These are phyloP conservation scores for Diachrysia chrysitis DNA, from an alignment of 2,888 invertebrate species.

Conservation along the genomic window DNA sequence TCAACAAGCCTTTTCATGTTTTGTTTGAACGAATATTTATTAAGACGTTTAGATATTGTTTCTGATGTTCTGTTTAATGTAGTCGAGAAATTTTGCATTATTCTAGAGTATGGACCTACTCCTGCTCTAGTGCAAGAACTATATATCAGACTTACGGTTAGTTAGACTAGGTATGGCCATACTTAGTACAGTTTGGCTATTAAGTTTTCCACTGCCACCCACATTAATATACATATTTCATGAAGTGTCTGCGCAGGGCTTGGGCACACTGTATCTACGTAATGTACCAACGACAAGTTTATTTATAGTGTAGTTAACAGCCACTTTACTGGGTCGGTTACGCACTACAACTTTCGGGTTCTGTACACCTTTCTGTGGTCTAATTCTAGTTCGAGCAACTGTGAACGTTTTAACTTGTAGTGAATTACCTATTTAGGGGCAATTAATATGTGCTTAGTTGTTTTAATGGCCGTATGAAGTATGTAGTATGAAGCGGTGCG, in stretches of 20 bases:
- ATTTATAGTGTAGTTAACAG: conserved; percentile 64
- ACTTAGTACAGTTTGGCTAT: conserved; percentile 34
- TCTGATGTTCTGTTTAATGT: neutral
- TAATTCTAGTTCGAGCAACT: conserved; percentile 57
- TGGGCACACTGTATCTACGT: conserved; percentile 33
- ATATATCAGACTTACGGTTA: conserved; percentile 16
- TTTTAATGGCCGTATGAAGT: conserved; percentile 44
- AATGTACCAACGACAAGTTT: conserved; percentile 49
- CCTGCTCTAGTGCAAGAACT: neutral
- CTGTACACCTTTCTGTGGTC: conserved; percentile 61
- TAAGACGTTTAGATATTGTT: neutral
- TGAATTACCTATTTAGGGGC: conserved; percentile 56
- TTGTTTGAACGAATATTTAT: conserved; percentile 7
- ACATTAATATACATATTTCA: conserved; percentile 52
- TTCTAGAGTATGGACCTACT: neutral
- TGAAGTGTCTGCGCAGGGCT: conserved; percentile 38
- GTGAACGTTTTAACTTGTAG: conserved; percentile 57
- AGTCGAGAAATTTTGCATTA: neutral
- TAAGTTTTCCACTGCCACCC: conserved; percentile 33
- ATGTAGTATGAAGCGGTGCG: conserved; percentile 19
- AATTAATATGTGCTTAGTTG: conserved; percentile 60
- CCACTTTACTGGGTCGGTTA: conserved; percentile 62
- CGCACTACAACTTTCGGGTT: conserved; percentile 65
- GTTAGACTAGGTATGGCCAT: conserved; percentile 6
- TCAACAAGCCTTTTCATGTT: conserved; percentile 18